phyloP scores from a whole-genome alignment of 2,113 vertebrate species.

The Lepus americanus region DNA sequence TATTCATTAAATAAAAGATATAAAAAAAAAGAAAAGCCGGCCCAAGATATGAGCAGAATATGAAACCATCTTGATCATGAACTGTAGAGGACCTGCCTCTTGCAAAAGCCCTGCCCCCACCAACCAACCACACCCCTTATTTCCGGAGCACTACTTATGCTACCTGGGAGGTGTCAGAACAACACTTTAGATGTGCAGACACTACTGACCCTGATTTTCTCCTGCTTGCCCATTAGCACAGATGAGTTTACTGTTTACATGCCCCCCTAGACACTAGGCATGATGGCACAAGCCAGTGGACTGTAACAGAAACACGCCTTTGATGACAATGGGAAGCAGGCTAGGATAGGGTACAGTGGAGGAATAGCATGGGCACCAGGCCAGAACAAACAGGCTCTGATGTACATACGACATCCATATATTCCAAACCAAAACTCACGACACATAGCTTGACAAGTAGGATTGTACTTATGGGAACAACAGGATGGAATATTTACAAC shows the following conservation, averaged over 20 bases:
- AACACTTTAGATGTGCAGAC: not conserved
- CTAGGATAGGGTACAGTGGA: not conserved
- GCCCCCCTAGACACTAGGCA: conserved; percentile 65
- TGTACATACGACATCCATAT: conserved; percentile 20
- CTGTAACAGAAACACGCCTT: conserved; percentile 68
- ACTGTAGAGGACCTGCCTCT: not conserved
- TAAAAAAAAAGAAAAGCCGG: not conserved
- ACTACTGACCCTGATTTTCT: conserved; percentile 61
- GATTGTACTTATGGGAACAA: conserved; percentile 70
- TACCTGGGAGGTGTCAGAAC: conserved; percentile 1
- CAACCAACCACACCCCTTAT: not conserved
- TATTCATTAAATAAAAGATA: too few species aligned
- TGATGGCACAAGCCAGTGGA: conserved; percentile 59
- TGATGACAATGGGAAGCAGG: conserved; percentile 62
- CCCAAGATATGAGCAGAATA: not conserved
- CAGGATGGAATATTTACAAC: conserved; percentile 72
- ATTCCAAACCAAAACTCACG: conserved; percentile 68
- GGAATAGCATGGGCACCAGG: not conserved
- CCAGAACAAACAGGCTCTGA: conserved; percentile 64
- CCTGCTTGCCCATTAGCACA: conserved; percentile 64
- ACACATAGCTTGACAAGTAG: conserved; percentile 69
- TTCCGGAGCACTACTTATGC: not conserved
- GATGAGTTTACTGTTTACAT: conserved; percentile 69
- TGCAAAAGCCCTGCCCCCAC: not conserved
- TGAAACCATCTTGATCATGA: not conserved